Percentiles rank a stretch among this genome's conserved stretches.
Evolutionary conservation across 2,797 vertebrate genomes (phyloP).

Genomic region (Meda fulgida): DNA sequence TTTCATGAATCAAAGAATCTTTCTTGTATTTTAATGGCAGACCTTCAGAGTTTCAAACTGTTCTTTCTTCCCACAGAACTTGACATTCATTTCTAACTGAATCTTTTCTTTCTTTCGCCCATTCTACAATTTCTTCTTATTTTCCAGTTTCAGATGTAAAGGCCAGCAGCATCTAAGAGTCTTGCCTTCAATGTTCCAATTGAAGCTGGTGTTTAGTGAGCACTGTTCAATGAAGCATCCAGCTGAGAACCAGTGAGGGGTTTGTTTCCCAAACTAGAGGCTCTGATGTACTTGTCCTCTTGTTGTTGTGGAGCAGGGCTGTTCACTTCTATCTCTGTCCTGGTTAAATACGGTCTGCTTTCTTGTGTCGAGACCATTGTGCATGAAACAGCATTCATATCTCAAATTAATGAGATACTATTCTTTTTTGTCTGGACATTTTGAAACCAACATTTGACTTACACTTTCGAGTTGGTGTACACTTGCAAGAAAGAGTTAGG

Average conservation of each 20-base stretch:
- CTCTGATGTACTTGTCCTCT: slow-evolving; percentile 13
- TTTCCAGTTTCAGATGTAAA: slow-evolving; percentile 9
- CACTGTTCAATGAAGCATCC: slow-evolving; percentile 28
- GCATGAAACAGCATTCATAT: background rate
- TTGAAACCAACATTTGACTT: slow-evolving; percentile 12
- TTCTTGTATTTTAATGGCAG: background rate
- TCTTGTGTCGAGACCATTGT: background rate
- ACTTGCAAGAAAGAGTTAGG: background rate
- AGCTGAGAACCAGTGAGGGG: slow-evolving; percentile 26
- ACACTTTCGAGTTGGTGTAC: background rate
- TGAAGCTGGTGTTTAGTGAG: slow-evolving; percentile 17
- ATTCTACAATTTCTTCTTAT: background rate
- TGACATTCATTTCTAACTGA: background rate
- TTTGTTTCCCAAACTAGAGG: slow-evolving; percentile 19
- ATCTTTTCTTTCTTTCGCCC: background rate
- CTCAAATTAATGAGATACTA: background rate
- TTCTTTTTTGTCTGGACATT: background rate
- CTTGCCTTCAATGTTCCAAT: background rate
- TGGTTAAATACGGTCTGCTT: slow-evolving; percentile 7
- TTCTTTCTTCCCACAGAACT: background rate
- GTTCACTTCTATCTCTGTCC: background rate
- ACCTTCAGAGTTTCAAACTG: background rate
- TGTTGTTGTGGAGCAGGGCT: background rate
- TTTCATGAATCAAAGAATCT: background rate
- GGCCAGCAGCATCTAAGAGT: slow-evolving; percentile 7